These are phyloP conservation scores for Calliopum simillimum DNA, from an alignment of 2,888 invertebrate genomes.

Conservation along the genomic window DNA sequence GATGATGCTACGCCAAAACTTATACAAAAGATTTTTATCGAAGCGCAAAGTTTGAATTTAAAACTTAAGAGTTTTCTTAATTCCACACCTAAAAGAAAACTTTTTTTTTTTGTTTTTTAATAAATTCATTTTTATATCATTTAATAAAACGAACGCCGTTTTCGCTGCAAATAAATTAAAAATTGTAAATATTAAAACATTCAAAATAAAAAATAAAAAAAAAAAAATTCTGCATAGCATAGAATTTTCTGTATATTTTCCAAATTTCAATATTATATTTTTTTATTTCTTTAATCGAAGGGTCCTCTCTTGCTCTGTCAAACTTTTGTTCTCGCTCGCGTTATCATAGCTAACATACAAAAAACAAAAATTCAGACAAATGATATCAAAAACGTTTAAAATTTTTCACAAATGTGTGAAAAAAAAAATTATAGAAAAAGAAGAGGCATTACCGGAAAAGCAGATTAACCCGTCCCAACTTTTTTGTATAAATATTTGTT, in stretches of 20 bases:
- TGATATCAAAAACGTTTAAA: slow-evolving; percentile 20
- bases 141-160: slow-evolving; percentile 17
- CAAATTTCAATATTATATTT: slow-evolving; percentile 31
- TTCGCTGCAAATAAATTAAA: slow-evolving; percentile 44
- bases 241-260: slow-evolving; percentile 34
- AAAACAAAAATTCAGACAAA: slow-evolving; percentile 8
- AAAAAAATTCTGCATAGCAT: slow-evolving; percentile 32
- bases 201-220: slow-evolving; percentile 49
- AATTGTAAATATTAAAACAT: slow-evolving; percentile 60
- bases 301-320: slow-evolving; percentile 58
- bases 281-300: slow-evolving; percentile 49
- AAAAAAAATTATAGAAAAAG: slow-evolving; percentile 30
- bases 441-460: slow-evolving; percentile 66
- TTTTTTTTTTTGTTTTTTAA: slow-evolving; percentile 19
- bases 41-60: no score
- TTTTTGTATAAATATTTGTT: slow-evolving; percentile 52
- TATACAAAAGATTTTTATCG: no score
- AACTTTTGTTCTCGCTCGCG: slow-evolving; percentile 18
- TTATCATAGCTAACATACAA: slow-evolving; percentile 10
- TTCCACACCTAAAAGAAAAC: slow-evolving; percentile 7
- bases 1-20: no score
- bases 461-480: slow-evolving; percentile 68
- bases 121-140: slow-evolving; percentile 16
- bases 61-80: no score
- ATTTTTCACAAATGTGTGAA: slow-evolving; percentile 19